A percentile compares a stretch with the other conserved stretches of the same genome.
Conservation (phyloP, 1,140 invertebrate species). For the Tetragnatha versicolor region DNA sequence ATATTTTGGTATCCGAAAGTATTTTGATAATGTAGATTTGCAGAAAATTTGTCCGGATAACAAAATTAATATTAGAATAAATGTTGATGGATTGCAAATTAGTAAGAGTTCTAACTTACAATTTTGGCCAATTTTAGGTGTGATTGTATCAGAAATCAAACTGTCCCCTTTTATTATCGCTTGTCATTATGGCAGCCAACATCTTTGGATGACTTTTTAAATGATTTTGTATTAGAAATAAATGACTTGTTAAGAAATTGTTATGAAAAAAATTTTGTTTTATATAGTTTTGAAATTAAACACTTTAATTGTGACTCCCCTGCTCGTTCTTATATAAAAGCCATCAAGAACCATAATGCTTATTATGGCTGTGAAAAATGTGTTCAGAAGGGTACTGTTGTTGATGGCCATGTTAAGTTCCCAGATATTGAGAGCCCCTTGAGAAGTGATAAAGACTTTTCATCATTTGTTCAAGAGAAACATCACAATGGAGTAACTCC, state of each 20-base stretch:
- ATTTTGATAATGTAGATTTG: too few species aligned
- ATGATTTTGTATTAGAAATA: not conserved
- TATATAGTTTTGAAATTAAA: not conserved
- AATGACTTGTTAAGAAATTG: not conserved
- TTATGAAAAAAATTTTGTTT: not conserved
- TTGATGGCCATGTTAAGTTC: not conserved
- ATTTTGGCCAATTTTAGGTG: too few species aligned
- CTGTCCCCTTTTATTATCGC: not conserved
- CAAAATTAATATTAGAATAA: too few species aligned
- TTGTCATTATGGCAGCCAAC: not conserved
- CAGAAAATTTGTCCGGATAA: too few species aligned
- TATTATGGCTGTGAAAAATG: conserved; percentile 1
- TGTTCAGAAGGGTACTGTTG: not conserved
- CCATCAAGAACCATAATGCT: not conserved
- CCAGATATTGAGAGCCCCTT: not conserved
- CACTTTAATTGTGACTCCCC: not conserved
- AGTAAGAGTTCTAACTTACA: too few species aligned
- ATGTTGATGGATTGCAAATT: too few species aligned
- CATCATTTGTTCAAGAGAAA: not conserved
- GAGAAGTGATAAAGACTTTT: not conserved
- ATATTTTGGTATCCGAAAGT: too few species aligned
- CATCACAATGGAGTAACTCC: not conserved
- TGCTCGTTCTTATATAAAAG: not conserved
- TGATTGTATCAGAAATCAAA: not conserved
- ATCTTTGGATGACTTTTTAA: not conserved